Percentiles rank a stretch among this genome's conserved stretches.
These are phyloP conservation scores for Glaucidium brasilianum DNA, from an alignment of 2,113 vertebrate species.

Conservation along the genomic window DNA sequence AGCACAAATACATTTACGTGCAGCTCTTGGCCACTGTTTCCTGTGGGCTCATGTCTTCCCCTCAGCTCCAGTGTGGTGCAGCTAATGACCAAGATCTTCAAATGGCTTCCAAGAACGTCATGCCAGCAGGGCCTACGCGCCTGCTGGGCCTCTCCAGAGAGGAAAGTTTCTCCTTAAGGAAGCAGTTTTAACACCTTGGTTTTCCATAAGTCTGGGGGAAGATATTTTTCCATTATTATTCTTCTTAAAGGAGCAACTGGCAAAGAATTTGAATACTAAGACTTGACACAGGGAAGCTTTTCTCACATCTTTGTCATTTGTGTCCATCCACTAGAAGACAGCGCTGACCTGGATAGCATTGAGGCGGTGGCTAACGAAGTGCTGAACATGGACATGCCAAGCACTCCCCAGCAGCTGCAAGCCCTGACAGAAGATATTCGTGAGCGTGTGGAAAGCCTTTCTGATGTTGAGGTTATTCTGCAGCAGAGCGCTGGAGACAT, in stretches of 20 bases:
- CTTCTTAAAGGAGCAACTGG: not conserved
- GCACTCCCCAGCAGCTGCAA: conserved; percentile 89
- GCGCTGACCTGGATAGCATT: conserved; percentile 92
- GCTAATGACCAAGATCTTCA: not conserved
- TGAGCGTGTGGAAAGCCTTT: conserved; percentile 88
- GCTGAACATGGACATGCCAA: conserved; percentile 95
- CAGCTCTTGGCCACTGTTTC: not conserved
- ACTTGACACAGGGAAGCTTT: not conserved
- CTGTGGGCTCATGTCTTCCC: fast-evolving
- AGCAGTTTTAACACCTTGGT: not conserved
- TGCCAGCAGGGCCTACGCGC: not conserved
- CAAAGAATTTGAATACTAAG: not conserved
- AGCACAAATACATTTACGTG: not conserved
- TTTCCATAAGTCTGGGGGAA: not conserved
- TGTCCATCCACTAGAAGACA: conserved; percentile 80
- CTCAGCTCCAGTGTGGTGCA: not conserved
- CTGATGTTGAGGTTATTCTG: conserved; percentile 88
- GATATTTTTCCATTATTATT: not conserved
- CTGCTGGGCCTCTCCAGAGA: not conserved
- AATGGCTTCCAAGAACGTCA: not conserved
- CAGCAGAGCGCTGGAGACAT: conserved; percentile 89
- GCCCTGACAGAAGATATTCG: conserved; percentile 90
- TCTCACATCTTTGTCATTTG: not conserved
- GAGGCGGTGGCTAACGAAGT: conserved; percentile 93
- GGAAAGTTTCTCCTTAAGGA: not conserved